A percentile compares a stretch with the other conserved stretches of the same genome.
Evolutionary conservation across 2,797 vertebrate genomes (phyloP).

Genomic region (Craterocephalus amniculus): DNA sequence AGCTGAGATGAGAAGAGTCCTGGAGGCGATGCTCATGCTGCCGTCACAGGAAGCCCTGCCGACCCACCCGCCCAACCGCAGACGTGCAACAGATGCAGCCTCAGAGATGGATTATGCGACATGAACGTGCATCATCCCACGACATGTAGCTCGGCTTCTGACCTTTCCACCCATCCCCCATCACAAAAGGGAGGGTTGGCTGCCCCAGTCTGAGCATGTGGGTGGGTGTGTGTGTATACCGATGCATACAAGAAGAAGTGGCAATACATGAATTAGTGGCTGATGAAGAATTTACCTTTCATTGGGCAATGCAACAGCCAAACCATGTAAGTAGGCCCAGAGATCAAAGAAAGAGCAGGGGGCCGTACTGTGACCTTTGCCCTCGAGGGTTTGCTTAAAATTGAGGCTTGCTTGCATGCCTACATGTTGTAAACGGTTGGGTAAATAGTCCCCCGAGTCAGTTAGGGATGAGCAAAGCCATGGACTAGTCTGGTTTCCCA

Average conservation of each 20-base stretch:
- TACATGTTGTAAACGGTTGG: constrained; percentile 53
- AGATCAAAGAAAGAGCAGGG: constrained; percentile 29
- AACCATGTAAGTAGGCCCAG: neutral
- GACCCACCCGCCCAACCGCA: constrained; percentile 58
- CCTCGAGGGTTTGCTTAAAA: constrained; percentile 29
- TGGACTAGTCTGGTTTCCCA: constrained; percentile 81
- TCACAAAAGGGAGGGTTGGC: constrained; percentile 59
- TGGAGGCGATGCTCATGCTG: constrained; percentile 9
- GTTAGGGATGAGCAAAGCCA: constrained; percentile 61
- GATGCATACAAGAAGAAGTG: constrained; percentile 44
- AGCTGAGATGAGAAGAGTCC: neutral
- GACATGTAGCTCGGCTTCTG: constrained; percentile 78
- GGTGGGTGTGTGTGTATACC: constrained; percentile 61
- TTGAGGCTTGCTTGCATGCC: constrained; percentile 25
- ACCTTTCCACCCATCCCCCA: constrained; percentile 74
- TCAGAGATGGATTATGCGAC: constrained; percentile 81
- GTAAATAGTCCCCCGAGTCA: constrained; percentile 53
- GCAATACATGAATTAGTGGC: constrained; percentile 36
- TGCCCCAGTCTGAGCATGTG: constrained; percentile 65
- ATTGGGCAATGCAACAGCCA: neutral
- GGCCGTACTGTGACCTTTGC: constrained; percentile 20
- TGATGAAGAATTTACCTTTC: neutral
- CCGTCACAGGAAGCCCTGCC: constrained; percentile 36
- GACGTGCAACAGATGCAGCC: constrained; percentile 81
- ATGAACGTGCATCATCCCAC: constrained; percentile 83